These are phyloP conservation scores for Conus canariensis DNA, from an alignment of 2,888 invertebrate genomes.

Conservation along the genomic window DNA sequence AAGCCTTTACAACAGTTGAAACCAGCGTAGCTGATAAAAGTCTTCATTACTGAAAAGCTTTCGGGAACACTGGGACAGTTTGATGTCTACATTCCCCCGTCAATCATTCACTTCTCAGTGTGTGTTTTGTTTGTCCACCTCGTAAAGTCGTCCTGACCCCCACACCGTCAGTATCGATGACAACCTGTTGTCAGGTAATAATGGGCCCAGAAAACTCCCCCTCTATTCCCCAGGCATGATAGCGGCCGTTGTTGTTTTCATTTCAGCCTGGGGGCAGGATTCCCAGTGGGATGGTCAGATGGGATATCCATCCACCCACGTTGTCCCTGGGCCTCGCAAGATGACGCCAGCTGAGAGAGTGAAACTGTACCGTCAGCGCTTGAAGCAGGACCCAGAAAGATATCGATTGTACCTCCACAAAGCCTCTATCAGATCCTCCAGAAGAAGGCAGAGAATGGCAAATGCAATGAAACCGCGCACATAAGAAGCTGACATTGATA, in stretches of 20 bases:
- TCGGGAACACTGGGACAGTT: too few species aligned
- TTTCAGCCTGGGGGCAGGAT: conserved; percentile 3
- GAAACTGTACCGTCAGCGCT: conserved; percentile 9
- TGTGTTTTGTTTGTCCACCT: not conserved
- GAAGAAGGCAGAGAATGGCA: not conserved
- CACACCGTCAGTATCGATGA: not conserved
- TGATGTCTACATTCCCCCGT: too few species aligned
- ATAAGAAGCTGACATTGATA: not conserved
- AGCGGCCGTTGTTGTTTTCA: not conserved
- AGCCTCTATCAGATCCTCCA: not conserved
- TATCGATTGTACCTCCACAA: conserved; percentile 6
- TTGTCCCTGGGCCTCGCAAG: not conserved
- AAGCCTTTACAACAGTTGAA: too few species aligned
- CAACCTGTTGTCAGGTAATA: not conserved
- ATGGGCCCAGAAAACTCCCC: too few species aligned
- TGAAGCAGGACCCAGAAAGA: conserved; percentile 31
- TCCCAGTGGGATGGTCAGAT: not conserved
- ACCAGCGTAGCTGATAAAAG: too few species aligned
- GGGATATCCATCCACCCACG: not conserved
- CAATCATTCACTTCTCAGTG: not conserved
- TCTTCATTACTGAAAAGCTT: too few species aligned
- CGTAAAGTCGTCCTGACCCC: not conserved
- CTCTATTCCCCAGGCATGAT: not conserved
- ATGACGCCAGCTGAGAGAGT: conserved; percentile 14
- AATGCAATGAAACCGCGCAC: not conserved